phyloP scores from a whole-genome alignment of 2,888 invertebrate species.

The Agrotis ipsilon region DNA sequence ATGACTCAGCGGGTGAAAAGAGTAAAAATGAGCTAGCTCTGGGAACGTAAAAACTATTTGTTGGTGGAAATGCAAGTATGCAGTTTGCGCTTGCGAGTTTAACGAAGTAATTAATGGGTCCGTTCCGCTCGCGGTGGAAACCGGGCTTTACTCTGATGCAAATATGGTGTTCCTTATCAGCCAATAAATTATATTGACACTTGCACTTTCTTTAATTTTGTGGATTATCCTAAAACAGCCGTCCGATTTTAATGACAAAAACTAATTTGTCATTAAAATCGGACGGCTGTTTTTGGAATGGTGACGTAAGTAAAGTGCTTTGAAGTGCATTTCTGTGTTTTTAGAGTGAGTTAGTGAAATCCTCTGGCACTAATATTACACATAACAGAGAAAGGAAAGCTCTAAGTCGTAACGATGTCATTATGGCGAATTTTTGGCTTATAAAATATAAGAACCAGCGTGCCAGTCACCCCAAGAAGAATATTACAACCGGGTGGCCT shows the following conservation, averaged over 20 bases:
- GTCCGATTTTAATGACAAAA: slow-evolving; percentile 57
- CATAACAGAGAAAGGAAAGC: not conserved
- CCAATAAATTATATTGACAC: slow-evolving; percentile 70
- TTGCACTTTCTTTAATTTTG: slow-evolving; percentile 70
- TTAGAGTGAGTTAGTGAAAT: not conserved
- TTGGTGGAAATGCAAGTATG: too few species aligned
- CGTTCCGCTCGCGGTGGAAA: too few species aligned
- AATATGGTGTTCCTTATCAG: slow-evolving; percentile 71
- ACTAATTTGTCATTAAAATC: not conserved
- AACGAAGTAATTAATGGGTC: too few species aligned
- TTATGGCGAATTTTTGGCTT: too few species aligned
- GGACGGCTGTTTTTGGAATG: slow-evolving; percentile 51
- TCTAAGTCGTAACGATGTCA: not conserved
- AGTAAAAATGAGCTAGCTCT: too few species aligned
- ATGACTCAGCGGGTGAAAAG: too few species aligned
- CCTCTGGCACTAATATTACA: not conserved
- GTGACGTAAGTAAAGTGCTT: slow-evolving; percentile 2
- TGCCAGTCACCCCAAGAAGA: too few species aligned
- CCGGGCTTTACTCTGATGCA: slow-evolving; percentile 66
- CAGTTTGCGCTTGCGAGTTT: too few species aligned
- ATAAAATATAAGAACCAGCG: too few species aligned
- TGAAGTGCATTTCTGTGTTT: slow-evolving; percentile 29
- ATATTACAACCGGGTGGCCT: too few species aligned
- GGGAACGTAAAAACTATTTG: too few species aligned
- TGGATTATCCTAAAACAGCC: slow-evolving; percentile 65